Conservation (phyloP, 2,113 vertebrate species). For the Hydropotes inermis region DNA sequence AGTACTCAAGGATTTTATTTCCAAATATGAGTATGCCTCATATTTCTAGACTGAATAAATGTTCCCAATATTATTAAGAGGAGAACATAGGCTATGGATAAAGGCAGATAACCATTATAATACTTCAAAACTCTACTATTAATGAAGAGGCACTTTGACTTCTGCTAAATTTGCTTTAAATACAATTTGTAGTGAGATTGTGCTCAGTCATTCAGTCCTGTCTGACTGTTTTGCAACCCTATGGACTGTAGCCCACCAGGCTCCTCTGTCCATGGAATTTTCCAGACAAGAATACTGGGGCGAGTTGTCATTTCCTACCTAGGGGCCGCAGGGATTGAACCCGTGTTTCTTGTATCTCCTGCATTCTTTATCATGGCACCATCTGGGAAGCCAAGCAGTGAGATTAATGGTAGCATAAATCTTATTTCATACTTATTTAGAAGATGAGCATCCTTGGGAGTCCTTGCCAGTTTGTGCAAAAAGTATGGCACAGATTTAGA, state of each 20-base stretch:
- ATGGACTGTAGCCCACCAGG: background rate
- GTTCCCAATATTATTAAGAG: background rate
- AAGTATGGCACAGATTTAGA: slow-evolving; percentile 58
- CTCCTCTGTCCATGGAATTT: background rate
- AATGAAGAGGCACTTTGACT: background rate
- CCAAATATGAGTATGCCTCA: slow-evolving; percentile 27
- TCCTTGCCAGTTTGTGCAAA: slow-evolving; percentile 64
- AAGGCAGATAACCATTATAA: background rate
- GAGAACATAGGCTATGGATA: background rate
- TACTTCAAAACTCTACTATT: background rate
- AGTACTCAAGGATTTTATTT: slow-evolving; percentile 45
- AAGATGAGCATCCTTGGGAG: slow-evolving; percentile 66
- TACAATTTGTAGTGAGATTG: background rate
- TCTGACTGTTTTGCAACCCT: background rate
- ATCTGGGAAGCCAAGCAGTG: background rate
- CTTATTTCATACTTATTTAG: slow-evolving; percentile 63
- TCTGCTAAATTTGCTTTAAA: slow-evolving; percentile 6
- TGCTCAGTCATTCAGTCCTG: background rate
- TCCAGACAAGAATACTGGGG: background rate
- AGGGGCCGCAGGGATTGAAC: background rate
- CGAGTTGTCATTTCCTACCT: background rate
- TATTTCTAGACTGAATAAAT: slow-evolving; percentile 46
- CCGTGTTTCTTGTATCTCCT: background rate
- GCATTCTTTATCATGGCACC: background rate
- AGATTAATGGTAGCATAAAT: background rate